Evolutionary conservation across 2,113 vertebrate species (phyloP).

Genomic region (Tauraco erythrolophus): DNA sequence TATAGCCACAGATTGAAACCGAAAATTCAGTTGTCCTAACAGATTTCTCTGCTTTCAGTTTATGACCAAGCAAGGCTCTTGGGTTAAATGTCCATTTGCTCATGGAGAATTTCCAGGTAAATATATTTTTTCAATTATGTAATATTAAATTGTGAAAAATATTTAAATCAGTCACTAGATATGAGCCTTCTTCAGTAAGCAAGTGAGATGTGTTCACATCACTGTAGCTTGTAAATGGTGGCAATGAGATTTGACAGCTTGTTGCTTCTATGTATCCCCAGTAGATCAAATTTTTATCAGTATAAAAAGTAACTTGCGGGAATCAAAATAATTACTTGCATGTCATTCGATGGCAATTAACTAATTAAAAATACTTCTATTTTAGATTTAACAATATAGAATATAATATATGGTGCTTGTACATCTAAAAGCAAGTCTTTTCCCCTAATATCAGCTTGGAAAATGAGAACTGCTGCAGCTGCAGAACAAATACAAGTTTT

Average conservation of each 20-base stretch:
- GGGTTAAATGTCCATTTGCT: conserved; percentile 86
- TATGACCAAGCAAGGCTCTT: conserved; percentile 68
- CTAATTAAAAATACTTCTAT: background rate
- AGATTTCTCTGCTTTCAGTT: conserved; percentile 77
- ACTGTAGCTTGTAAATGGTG: background rate
- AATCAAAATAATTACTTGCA: background rate
- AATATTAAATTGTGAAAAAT: background rate
- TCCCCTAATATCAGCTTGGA: conserved; percentile 65
- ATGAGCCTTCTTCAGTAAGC: background rate
- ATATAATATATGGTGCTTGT: background rate
- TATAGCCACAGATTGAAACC: background rate
- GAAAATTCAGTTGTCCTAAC: background rate
- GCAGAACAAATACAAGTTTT: conserved; percentile 56
- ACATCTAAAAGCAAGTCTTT: conserved; percentile 12
- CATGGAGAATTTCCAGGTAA: conserved; percentile 80
- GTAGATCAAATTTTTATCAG: background rate
- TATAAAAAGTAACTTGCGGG: background rate
- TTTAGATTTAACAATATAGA: background rate
- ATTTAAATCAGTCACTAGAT: background rate
- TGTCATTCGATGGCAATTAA: background rate
- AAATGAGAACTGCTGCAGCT: conserved; percentile 49
- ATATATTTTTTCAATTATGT: background rate
- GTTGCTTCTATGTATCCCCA: background rate
- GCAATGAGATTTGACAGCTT: background rate
- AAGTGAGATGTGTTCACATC: background rate